These are phyloP conservation scores for Trachymyrmex cornetzi DNA, from an alignment of 1,140 invertebrate species.

Conservation along the genomic window DNA sequence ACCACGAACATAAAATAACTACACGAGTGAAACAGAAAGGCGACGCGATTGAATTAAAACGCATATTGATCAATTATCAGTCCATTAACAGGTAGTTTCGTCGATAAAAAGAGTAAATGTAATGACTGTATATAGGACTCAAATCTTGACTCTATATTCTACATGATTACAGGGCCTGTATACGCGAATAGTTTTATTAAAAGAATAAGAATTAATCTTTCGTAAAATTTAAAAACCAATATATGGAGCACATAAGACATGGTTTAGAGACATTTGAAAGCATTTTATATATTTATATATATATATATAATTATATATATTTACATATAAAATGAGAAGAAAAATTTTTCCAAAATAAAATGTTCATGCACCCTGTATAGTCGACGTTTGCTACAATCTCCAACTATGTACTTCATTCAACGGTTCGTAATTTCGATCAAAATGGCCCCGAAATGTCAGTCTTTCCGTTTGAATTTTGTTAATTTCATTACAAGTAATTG, in stretches of 20 bases:
- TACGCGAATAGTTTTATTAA: neutral
- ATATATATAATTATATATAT: too few relatives aligned
- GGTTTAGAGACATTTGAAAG: neutral
- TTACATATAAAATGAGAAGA: neutral
- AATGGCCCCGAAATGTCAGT: conserved; percentile 85
- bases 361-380: conserved; percentile 52
- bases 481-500: conserved; percentile 75
- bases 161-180: conserved; percentile 32
- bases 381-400: conserved; percentile 31
- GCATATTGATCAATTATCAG: conserved; percentile 51
- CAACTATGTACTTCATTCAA: conserved; percentile 56
- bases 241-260: conserved; percentile 14
- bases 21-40: conserved; percentile 34
- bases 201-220: neutral
- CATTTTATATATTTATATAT: neutral
- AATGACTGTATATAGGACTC: conserved; percentile 54
- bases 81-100: conserved; percentile 45
- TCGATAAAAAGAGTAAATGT: conserved; percentile 57
- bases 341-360: conserved; percentile 9
- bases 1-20: conserved; percentile 72
- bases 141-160: conserved; percentile 28
- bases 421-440: conserved; percentile 70
- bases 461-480: conserved; percentile 81
- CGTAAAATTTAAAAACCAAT: neutral
- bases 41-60: conserved; percentile 24